Evolutionary conservation across 2,113 vertebrate species (phyloP).

Genomic region (Phrynocephalus versicolor): DNA sequence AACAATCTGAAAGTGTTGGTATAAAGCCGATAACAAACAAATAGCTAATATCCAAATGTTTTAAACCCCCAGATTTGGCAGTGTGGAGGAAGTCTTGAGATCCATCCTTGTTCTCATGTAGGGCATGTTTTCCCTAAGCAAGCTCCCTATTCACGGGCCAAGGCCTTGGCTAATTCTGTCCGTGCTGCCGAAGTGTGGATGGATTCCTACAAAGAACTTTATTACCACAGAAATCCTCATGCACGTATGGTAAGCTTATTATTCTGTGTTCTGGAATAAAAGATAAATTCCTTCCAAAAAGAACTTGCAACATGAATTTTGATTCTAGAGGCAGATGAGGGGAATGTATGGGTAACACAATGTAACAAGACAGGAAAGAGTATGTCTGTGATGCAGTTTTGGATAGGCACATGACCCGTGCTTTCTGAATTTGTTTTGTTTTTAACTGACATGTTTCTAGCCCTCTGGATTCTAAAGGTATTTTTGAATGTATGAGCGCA

Average conservation of each 20-base stretch:
- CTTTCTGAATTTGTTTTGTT: neutral
- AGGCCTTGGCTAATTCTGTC: constrained; percentile 95
- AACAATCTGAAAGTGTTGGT: neutral
- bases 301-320: neutral
- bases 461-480: neutral
- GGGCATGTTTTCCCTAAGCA: constrained; percentile 95
- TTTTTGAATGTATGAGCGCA: neutral
- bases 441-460: neutral
- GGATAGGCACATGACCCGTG: neutral
- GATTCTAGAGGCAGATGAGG: neutral
- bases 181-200: constrained; percentile 97
- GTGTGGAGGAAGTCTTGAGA: constrained; percentile 93
- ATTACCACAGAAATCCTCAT: constrained; percentile 92
- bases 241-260: constrained; percentile 86
- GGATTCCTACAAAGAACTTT: constrained; percentile 92
- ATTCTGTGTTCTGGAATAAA: neutral
- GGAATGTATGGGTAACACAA: neutral
- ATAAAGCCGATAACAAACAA: neutral
- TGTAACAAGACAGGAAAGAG: neutral
- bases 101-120: constrained; percentile 96
- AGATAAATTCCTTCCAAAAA: neutral
- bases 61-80: constrained; percentile 97
- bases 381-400: neutral
- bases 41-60: too few relatives aligned
- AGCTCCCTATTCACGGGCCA: constrained; percentile 92